Conservation (phyloP, 2,888 invertebrate genomes). For the Protophormia terraenovae region DNA sequence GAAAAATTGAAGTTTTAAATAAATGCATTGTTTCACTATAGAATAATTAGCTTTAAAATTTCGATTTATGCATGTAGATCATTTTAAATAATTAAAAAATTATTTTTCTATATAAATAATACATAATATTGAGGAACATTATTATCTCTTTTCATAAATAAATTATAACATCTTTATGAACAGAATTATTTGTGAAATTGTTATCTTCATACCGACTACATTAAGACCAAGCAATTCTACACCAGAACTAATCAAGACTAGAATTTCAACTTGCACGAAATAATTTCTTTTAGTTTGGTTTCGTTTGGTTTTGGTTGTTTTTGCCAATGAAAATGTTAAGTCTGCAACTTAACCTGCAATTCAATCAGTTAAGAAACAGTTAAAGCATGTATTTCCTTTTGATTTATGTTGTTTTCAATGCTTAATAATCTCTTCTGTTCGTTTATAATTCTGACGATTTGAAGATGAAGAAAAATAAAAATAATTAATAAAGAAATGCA, state of each 20-base stretch:
- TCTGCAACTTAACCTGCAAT: slow-evolving; percentile 35
- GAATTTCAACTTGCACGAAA: slow-evolving; percentile 42
- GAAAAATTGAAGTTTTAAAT: too few relatives aligned
- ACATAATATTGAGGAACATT: too few relatives aligned
- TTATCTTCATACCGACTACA: background rate
- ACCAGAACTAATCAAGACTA: slow-evolving; percentile 39
- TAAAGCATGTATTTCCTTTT: slow-evolving; percentile 53
- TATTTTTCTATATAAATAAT: too few relatives aligned
- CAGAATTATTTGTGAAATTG: background rate
- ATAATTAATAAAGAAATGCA: slow-evolving; percentile 23
- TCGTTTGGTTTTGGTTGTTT: background rate
- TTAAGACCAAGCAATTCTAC: slow-evolving; percentile 24
- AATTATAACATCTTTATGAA: slow-evolving; percentile 15
- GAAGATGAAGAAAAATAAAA: slow-evolving; percentile 21
- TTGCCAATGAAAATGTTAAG: background rate
- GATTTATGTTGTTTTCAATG: slow-evolving; percentile 34
- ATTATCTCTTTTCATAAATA: too few relatives aligned
- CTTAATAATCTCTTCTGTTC: background rate
- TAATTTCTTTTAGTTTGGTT: slow-evolving; percentile 5
- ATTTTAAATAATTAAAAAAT: too few relatives aligned
- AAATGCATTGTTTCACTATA: too few relatives aligned
- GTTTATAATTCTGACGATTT: slow-evolving; percentile 35
- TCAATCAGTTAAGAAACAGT: slow-evolving; percentile 58
- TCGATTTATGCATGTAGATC: too few relatives aligned
- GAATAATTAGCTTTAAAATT: too few relatives aligned